Conservation (phyloP, 2,113 vertebrate genomes). For the Macroglossus sobrinus region DNA sequence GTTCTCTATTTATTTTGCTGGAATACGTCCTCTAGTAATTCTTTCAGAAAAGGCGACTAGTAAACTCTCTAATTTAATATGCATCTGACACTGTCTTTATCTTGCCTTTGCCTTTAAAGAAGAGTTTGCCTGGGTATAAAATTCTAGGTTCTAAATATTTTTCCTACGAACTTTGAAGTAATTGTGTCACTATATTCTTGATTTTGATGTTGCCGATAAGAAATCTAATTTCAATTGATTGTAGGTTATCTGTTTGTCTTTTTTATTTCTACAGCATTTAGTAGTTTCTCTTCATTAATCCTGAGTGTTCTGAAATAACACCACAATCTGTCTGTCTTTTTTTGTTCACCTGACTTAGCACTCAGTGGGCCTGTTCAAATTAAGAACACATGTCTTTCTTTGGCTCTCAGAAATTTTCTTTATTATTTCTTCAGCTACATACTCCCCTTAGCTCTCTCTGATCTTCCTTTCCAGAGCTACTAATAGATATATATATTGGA, state of each 20-base stretch:
- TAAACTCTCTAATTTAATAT: background rate
- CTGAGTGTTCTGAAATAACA: background rate
- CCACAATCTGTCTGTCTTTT: background rate
- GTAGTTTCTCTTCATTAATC: background rate
- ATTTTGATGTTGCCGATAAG: background rate
- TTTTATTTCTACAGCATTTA: background rate
- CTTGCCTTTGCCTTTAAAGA: background rate
- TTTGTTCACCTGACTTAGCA: background rate
- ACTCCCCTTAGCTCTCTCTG: background rate
- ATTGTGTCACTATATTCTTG: background rate
- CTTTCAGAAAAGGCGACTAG: background rate
- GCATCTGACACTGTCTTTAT: background rate
- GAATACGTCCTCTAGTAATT: background rate
- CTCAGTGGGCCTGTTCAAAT: background rate
- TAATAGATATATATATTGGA: background rate
- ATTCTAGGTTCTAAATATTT: background rate
- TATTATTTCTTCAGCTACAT: background rate
- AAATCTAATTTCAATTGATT: background rate
- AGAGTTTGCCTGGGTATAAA: background rate
- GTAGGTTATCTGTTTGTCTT: background rate
- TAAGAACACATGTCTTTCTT: background rate
- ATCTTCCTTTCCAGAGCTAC: background rate
- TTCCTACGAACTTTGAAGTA: background rate
- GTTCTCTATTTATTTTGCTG: background rate
- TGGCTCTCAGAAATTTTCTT: background rate